Base-by-base conservation (phyloP, 1,140 invertebrate species). In the Heliothis subflexa region DNA sequence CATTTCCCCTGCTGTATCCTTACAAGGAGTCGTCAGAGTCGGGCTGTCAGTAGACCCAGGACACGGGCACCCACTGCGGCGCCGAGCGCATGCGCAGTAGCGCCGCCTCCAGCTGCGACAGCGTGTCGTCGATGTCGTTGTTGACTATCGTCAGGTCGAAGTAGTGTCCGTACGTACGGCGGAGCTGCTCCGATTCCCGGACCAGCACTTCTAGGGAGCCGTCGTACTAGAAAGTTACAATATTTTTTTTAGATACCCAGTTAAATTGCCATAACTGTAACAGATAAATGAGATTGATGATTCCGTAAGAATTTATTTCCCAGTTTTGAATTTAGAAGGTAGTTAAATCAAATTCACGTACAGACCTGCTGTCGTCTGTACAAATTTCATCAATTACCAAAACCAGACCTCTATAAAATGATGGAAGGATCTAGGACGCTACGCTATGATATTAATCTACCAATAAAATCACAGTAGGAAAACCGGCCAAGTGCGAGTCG, bases 101-200 rank as follows among this genome's bases (percentile, higher is more conserved):
- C 21, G 98, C 97, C 72, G 97, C 96, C 91, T 99, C 98, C 81
- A 99, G 95, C 76, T 98, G 97, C 45, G 96, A 96, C 86, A 99
- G 99, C 49, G 99, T 99, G 93, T 99, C 99, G 90, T 99, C 99
- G 81, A 99, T 99, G 95, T 99, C 99, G 95, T 99, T 99, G 96
- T 99, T 99, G 21, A 99, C 98, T 87, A 99, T 99, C 61, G 98
- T 99, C 94, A 99, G 95, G 94, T 99, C 99, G 95, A 99, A 99
- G 94, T 98, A 98, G 93, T 99, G 99, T 21, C 99, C 98, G 95
- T 99, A 99, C 40, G 98, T 98, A 89, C 98, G 98, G 62, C 98
- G 97, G 70, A 99, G 95, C 91, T 99, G 97, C 85, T 99, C 99
- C 33, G 99, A 99, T 93, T 99, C 99, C 87, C 98, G 98, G 12